Base-by-base conservation (phyloP, 1,140 invertebrate genomes). In the Caerostris darwini region DNA sequence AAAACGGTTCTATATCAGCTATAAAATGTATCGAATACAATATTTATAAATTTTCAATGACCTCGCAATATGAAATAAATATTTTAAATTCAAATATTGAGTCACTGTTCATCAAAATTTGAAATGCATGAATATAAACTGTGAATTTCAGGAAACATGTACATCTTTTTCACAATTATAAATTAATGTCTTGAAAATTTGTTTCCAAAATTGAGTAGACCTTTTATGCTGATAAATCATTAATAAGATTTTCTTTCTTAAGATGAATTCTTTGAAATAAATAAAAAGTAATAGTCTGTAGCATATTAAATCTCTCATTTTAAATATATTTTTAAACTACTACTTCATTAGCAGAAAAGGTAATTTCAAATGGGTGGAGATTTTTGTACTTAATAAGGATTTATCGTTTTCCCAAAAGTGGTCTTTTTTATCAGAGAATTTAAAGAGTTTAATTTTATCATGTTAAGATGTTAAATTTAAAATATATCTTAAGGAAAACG, bases 401-500 rank as follows among this genome's bases (percentile, higher is more conserved):
- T 77, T 77, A 12, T 3, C 10, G 71, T 12, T 8, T 77, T 77
- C 5, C 34, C 34, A 50, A 50, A 77, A 77, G 53, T 77, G 53
- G 10, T 77, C 8, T 10, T 4, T 77, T 77, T 77, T 12, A 1
- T 34, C 34, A 77, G 10, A 34, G 53, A 77, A 77, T 77, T 77
- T 77, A 77, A 77, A 77, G 10, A 53, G 34, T 77, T 71, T 77
- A 77, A 77, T 77, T 77, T 77, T 77, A 50, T 53, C 34, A 50
- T 12, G 19, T 12, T 5, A 77, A 50, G 71, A 77, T 50, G 71
- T 77, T 34, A 77, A 50, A 50, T 77, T 77, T 77, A 77, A 77
- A 53, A 77, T 77, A 50, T 53, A 7, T 77, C 71, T 77, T 12
- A 14, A 17, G 12, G 61, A 12, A 71, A 77, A 77, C 34, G 3